Percentiles rank a stretch among this genome's conserved stretches.
Conservation (phyloP, 2,888 invertebrate species). For the Mythimna loreyi region DNA sequence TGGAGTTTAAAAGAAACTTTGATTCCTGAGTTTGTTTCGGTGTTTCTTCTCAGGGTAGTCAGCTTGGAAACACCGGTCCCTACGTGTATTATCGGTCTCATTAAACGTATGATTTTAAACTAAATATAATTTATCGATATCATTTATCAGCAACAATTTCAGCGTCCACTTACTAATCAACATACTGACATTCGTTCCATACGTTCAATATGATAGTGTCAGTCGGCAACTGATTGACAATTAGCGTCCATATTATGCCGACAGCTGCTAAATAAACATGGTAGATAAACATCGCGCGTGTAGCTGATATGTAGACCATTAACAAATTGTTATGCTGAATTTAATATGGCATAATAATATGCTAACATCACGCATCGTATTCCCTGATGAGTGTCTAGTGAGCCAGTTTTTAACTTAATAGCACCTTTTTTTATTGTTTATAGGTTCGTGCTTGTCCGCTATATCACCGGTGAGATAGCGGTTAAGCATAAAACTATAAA, state of each 20-base stretch:
- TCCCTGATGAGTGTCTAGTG: neutral
- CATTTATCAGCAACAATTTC: neutral
- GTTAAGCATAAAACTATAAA: too few species aligned
- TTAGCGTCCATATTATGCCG: neutral
- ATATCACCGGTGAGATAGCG: too few species aligned
- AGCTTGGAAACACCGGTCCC: too few species aligned
- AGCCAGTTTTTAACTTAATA: too few species aligned
- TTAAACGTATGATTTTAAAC: too few species aligned
- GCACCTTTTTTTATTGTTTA: too few species aligned
- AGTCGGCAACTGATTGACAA: constrained; percentile 10
- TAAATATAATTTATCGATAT: too few species aligned
- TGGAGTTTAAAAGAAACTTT: too few species aligned
- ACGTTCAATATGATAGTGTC: neutral
- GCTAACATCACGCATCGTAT: neutral
- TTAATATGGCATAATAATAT: neutral
- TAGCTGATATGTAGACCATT: neutral
- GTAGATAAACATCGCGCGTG: neutral
- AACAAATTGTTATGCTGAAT: neutral
- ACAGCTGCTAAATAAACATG: constrained; percentile 7
- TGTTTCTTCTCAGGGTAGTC: too few species aligned
- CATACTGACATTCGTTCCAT: neutral
- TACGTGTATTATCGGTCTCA: too few species aligned
- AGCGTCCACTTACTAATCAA: constrained; percentile 1
- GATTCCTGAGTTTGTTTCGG: too few species aligned
- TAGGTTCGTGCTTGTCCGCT: too few species aligned